Conservation (phyloP, 2,888 invertebrate genomes). For the Agrilus cyanescens region DNA sequence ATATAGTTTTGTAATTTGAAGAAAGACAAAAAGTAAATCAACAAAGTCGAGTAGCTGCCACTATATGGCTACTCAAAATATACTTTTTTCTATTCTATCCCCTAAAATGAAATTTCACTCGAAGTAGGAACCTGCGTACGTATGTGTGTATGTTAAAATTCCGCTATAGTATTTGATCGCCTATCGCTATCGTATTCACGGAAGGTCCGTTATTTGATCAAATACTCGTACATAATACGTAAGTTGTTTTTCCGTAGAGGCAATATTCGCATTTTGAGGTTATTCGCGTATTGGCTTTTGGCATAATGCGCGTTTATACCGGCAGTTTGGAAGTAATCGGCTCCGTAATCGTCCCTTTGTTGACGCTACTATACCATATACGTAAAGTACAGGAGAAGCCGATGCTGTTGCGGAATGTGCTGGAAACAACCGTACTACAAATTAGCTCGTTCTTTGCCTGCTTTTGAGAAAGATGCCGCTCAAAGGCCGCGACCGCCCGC, state of each 20-base stretch:
- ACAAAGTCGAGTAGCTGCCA: no score
- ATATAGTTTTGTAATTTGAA: no score
- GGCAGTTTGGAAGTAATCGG: conserved; percentile 32
- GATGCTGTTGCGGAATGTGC: conserved; percentile 19
- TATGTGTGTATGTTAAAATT: no score
- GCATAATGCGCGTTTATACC: conserved; percentile 33
- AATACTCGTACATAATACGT: no score
- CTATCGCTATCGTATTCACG: no score
- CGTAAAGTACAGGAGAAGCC: conserved; percentile 14
- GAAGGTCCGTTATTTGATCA: no score
- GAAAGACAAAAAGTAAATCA: no score
- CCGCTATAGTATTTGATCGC: no score
- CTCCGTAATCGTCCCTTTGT: conserved; percentile 22
- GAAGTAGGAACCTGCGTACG: no score
- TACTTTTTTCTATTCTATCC: no score
- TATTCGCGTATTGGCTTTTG: conserved; percentile 33
- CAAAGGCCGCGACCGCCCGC: neutral
- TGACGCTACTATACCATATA: conserved; percentile 21
- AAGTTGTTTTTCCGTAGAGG: neutral
- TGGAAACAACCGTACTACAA: conserved; percentile 31
- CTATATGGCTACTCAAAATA: no score
- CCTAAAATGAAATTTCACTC: no score
- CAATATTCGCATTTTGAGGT: conserved; percentile 2
- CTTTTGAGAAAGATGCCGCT: conserved; percentile 22
- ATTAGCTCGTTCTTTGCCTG: conserved; percentile 26